phyloP scores from a whole-genome alignment of 2,797 vertebrate species.

The Alfaro cultratus region DNA sequence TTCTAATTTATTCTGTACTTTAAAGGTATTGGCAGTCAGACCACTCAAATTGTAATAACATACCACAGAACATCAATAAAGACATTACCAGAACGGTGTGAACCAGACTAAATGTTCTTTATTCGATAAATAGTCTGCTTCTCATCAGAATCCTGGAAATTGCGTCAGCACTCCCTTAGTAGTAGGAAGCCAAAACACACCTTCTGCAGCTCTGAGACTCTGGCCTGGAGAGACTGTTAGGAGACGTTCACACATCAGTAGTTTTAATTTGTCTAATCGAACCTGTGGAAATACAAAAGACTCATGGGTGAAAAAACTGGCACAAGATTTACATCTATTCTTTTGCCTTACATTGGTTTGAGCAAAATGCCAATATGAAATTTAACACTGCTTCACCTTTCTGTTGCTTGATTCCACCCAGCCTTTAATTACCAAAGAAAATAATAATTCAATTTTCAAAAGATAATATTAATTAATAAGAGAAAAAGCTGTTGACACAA shows the following conservation, averaged over 20 bases:
- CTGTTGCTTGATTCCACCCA: neutral
- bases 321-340: neutral
- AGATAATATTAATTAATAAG: neutral
- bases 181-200: neutral
- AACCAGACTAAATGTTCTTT: neutral
- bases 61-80: neutral
- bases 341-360: neutral
- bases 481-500: neutral
- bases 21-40: neutral
- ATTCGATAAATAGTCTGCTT: neutral
- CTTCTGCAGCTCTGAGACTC: neutral
- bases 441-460: neutral
- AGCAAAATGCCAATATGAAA: neutral
- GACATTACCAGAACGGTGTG: neutral
- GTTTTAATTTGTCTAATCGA: conserved; percentile 3
- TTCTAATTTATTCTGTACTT: neutral
- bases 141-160: neutral
- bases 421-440: neutral
- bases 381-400: neutral
- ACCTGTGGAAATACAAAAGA: conserved; percentile 1
- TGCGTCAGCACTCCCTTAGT: neutral
- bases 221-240: neutral
- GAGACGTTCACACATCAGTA: neutral
- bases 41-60: neutral
- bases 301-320: neutral